A percentile compares a stretch with the other conserved stretches of the same genome.
These are phyloP conservation scores for Papilio polytes DNA, from an alignment of 1,140 invertebrate genomes.

Conservation along the genomic window DNA sequence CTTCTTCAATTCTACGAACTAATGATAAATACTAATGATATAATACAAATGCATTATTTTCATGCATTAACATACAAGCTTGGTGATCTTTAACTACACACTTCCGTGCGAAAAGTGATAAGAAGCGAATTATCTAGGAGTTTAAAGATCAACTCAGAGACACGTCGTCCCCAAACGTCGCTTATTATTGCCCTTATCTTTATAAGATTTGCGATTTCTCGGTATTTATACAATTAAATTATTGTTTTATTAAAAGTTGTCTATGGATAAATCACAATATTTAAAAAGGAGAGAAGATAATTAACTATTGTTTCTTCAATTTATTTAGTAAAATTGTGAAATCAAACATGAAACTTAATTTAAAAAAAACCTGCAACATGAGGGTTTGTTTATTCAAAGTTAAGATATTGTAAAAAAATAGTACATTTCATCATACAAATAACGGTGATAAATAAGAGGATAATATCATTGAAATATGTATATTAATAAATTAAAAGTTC, in stretches of 20 bases:
- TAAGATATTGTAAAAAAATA: too few relatives aligned
- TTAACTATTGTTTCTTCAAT: too few relatives aligned
- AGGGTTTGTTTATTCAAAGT: too few relatives aligned
- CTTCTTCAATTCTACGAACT: neutral
- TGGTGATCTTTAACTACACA: neutral
- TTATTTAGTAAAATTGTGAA: too few relatives aligned
- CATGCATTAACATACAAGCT: neutral
- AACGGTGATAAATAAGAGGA: too few relatives aligned
- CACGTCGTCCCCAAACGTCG: neutral
- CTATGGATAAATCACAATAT: neutral
- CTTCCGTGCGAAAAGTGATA: conserved; percentile 9
- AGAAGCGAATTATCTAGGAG: neutral
- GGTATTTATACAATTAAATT: neutral
- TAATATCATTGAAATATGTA: too few relatives aligned
- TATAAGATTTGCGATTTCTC: neutral
- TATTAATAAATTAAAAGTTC: too few relatives aligned
- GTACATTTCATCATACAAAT: too few relatives aligned
- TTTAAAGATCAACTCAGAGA: conserved; percentile 4
- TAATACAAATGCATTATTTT: neutral
- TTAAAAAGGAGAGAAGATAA: neutral
- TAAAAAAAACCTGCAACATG: too few relatives aligned
- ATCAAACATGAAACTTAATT: too few relatives aligned
- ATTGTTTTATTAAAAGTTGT: neutral
- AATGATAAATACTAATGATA: too few relatives aligned
- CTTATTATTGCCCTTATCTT: conserved; percentile 6